A percentile compares a stretch with the other conserved stretches of the same genome.
phyloP scores from a whole-genome alignment of 2,797 vertebrate species.

The Chloroceryle amazona region DNA sequence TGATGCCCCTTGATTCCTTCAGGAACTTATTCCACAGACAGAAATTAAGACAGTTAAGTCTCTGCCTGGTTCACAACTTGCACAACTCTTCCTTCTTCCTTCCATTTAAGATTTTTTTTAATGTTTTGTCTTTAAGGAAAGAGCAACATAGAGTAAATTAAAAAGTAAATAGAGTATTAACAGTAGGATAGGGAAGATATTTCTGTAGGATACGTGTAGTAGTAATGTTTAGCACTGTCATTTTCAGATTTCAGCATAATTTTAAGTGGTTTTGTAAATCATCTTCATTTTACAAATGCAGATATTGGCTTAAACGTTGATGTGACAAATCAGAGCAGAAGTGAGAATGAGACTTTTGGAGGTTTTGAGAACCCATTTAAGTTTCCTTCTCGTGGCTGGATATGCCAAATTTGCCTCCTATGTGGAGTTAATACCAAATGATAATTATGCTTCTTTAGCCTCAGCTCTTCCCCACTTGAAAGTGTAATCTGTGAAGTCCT shows the following conservation, averaged over 20 bases:
- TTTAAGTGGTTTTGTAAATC: background rate
- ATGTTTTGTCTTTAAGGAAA: background rate
- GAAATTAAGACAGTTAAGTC: background rate
- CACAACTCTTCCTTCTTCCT: background rate
- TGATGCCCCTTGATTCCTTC: background rate
- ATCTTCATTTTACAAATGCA: background rate
- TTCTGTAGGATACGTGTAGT: background rate
- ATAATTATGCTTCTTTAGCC: background rate
- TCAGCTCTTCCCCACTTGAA: background rate
- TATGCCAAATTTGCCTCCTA: background rate
- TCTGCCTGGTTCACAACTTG: background rate
- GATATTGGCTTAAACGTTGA: background rate
- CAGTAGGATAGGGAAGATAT: background rate
- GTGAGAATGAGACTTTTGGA: background rate
- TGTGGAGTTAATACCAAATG: background rate
- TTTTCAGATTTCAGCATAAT: background rate
- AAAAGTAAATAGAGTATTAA: background rate
- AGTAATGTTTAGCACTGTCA: background rate
- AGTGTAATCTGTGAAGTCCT: background rate
- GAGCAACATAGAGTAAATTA: background rate
- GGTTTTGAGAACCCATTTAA: background rate
- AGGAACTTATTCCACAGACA: background rate
- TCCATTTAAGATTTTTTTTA: background rate
- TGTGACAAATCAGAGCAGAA: background rate
- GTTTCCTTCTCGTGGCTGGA: background rate